Evolutionary conservation across 1,140 invertebrate genomes (phyloP).

Genomic region (Pararge aegeria): DNA sequence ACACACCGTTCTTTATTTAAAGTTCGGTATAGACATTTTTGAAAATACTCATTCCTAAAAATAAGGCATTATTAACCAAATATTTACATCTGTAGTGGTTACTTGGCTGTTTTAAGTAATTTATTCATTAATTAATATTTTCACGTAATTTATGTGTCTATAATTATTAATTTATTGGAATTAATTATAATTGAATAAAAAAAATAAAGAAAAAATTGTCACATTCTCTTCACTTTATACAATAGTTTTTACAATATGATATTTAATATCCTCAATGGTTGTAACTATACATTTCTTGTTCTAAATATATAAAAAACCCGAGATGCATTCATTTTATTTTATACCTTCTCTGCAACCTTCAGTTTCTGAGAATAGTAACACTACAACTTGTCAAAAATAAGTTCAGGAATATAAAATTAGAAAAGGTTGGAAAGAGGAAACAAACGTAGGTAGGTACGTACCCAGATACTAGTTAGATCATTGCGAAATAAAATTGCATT

Average conservation of each 20-base stretch:
- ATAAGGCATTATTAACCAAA: conserved; percentile 74
- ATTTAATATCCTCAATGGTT: conserved; percentile 82
- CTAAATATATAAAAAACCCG: conserved; percentile 80
- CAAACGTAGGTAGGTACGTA: no score
- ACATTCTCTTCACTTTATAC: conserved; percentile 80
- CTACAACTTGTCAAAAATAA: not conserved
- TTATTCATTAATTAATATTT: conserved; percentile 76
- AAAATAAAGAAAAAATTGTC: conserved; percentile 72
- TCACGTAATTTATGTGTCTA: conserved; percentile 78
- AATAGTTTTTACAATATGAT: conserved; percentile 81
- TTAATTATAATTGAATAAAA: conserved; percentile 73
- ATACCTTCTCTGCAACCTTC: conserved; percentile 17
- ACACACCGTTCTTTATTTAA: conserved; percentile 48
- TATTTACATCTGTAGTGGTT: conserved; percentile 76
- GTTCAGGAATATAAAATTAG: no score
- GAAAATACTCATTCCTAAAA: conserved; percentile 76
- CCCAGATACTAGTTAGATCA: no score
- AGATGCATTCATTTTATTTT: conserved; percentile 51
- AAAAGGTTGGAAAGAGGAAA: no score
- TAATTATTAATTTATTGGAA: conserved; percentile 79
- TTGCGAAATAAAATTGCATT: no score
- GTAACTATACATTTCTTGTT: conserved; percentile 82
- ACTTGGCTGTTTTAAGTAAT: conserved; percentile 77
- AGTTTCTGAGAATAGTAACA: not conserved
- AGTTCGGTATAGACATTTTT: conserved; percentile 67